These are phyloP conservation scores for Stomatorhinus ivindoensis DNA, from an alignment of 2,113 vertebrate genomes.

Conservation along the genomic window DNA sequence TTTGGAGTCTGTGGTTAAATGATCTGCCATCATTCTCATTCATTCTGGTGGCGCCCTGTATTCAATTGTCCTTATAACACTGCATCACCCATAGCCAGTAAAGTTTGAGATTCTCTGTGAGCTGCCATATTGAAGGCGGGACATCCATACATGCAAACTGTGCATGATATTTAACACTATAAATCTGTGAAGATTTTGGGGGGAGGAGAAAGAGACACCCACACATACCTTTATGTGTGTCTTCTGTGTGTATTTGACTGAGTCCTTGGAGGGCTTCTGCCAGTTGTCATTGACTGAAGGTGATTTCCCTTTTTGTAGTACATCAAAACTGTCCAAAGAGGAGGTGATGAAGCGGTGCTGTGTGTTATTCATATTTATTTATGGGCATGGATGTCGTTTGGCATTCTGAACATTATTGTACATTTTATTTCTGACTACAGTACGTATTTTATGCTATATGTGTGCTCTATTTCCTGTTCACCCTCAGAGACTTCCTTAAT, in stretches of 20 bases:
- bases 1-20: constrained; percentile 29
- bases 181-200: neutral
- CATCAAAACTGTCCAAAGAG: neutral
- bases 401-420: neutral
- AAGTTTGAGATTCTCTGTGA: constrained; percentile 23
- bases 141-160: neutral
- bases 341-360: neutral
- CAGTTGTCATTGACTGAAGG: neutral
- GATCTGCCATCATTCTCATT: constrained; percentile 21
- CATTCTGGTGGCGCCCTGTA: constrained; percentile 45
- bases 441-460: neutral
- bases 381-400: neutral
- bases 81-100: constrained; percentile 69
- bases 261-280: neutral
- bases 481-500: neutral
- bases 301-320: neutral
- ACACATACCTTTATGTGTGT: neutral
- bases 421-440: neutral
- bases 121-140: constrained; percentile 22
- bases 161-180: neutral
- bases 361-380: neutral
- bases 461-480: neutral
- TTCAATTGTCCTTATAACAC: constrained; percentile 50
- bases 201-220: neutral
- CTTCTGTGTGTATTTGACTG: neutral